Evolutionary conservation across 2,113 vertebrate genomes (phyloP).

Genomic region (Sminthopsis crassicaudata): DNA sequence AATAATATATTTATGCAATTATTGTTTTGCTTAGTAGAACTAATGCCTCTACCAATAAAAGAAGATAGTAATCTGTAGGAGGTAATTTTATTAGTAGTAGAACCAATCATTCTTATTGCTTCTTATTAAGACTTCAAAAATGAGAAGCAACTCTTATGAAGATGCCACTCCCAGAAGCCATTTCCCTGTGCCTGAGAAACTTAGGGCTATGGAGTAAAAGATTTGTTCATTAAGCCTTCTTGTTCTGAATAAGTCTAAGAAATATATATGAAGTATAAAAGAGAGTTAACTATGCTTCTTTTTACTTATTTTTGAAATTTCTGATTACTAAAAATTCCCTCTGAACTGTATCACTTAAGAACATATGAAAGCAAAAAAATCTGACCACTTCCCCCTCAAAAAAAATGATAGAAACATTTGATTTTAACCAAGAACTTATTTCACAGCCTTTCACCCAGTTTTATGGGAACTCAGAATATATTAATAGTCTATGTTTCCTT

Average conservation of each 20-base stretch:
- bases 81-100: neutral
- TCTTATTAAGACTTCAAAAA: slow-evolving; percentile 24
- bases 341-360: slow-evolving; percentile 21
- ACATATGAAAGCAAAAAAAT: neutral
- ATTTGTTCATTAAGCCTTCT: neutral
- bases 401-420: neutral
- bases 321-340: neutral
- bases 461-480: neutral
- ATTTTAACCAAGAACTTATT: neutral
- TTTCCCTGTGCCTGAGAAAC: neutral
- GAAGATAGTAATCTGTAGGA: neutral
- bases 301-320: neutral
- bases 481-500: neutral
- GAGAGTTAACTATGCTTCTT: neutral
- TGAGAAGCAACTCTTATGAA: slow-evolving; percentile 20
- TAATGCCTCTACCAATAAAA: neutral
- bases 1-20: neutral
- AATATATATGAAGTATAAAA: neutral
- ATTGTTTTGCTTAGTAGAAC: neutral
- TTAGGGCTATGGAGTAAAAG: neutral
- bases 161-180: slow-evolving; percentile 50
- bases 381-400: neutral
- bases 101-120: neutral
- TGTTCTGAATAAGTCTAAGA: neutral
- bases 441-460: slow-evolving; percentile 30